Evolutionary conservation across 2,888 invertebrate genomes (phyloP), one percentile per base, ranked within the genome.

Genomic region (Ligdia adustata): DNA sequence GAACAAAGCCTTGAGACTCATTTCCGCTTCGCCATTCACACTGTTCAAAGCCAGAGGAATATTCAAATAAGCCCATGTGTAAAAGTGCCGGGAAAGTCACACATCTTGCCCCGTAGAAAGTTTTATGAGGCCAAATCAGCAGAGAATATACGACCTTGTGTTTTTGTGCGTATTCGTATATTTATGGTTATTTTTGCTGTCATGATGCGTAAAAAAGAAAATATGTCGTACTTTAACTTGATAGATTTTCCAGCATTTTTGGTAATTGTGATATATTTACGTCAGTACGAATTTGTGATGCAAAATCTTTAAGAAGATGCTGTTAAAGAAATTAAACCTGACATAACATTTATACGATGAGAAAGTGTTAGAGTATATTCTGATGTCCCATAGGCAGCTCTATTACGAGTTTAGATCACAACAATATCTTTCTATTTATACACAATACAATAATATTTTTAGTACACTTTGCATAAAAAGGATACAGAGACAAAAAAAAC

Each of bases 1-100:
- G 31, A 47, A 47, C 47, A 47, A 47, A 47, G 42, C 50, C 16
- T 7, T 11, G 22, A 6, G 33, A 20, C 29, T 43, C 31, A 43
- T 53, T 51, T 49, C 45, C 40, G 20, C 20, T 12, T 18, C 11
- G 26, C 51, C 49, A 41, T 54, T 54, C 35, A 37, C 39, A 42
- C 24, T 32, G 28, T 38, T 43, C 42, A 45, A 52, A 45, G 40
- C 44, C 47, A 34, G 34, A 26, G 27, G 32, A 46, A 51, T 57
- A 52, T 57, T 49, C 37, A 54, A 49, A 54, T 54, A 49, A 38
- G 28, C 9, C 18, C 26, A 22, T 27, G 33, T 40, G 43, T 38
- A 38, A 44, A 45, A 50, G 24, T 45, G 43, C 14, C 33, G 28
- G 27, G 34, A 34, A 50, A 44, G 40, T 38, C 49, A 26, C 29